These are phyloP conservation scores for Trachelus tabidus DNA, from an alignment of 2,888 invertebrate species.

Conservation along the genomic window DNA sequence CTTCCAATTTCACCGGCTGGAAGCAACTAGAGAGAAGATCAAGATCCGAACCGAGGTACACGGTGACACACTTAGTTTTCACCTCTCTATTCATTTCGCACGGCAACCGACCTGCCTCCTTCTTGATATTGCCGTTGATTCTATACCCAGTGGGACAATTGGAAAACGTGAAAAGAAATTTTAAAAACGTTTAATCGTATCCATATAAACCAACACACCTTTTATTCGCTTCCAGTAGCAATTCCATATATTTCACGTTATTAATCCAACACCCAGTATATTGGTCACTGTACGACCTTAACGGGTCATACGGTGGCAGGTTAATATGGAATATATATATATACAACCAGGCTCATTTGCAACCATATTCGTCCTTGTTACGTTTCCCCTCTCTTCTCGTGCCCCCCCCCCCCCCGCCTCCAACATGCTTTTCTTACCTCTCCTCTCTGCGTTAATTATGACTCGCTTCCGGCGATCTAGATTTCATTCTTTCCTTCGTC, in stretches of 20 bases:
- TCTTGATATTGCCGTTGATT: too few species aligned
- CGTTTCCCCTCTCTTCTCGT: constrained; percentile 19
- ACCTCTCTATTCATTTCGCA: too few species aligned
- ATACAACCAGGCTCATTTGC: not conserved
- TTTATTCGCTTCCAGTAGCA: too few species aligned
- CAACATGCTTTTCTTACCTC: constrained; percentile 24
- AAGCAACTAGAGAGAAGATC: not conserved
- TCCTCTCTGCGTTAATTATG: constrained; percentile 63
- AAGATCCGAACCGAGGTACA: not conserved
- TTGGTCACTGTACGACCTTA: constrained; percentile 39
- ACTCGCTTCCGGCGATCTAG: constrained; percentile 66
- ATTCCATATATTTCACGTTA: too few species aligned
- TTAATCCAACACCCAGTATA: constrained; percentile 30
- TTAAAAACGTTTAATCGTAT: too few species aligned
- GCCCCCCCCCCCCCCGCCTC: constrained; percentile 18
- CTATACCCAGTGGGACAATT: too few species aligned
- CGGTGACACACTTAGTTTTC: too few species aligned
- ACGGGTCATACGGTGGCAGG: constrained; percentile 40
- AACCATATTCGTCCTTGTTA: not conserved
- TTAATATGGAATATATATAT: too few species aligned
- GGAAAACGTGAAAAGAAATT: too few species aligned
- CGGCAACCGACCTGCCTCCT: too few species aligned
- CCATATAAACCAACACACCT: too few species aligned
- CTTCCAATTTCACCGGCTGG: not conserved
- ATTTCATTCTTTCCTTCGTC: constrained; percentile 63